phyloP scores from a whole-genome alignment of 2,888 invertebrate species.

The Latrodectus hesperus region DNA sequence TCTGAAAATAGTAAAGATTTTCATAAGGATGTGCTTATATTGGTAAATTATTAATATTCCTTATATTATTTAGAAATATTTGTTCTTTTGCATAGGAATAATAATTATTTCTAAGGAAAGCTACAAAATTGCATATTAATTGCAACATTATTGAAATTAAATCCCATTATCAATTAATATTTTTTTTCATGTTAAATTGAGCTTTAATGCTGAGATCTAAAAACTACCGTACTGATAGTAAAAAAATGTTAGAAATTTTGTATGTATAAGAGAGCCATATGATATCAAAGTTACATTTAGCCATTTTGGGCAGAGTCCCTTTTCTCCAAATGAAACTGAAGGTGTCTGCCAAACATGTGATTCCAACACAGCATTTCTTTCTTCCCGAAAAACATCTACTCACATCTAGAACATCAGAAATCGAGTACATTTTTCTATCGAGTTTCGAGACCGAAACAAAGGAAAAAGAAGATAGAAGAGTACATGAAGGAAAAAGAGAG shows the following conservation, averaged over 20 bases:
- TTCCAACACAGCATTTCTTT: conserved; percentile 22
- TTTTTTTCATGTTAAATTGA: not conserved
- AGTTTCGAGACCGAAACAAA: not conserved
- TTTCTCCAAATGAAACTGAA: conserved; percentile 7
- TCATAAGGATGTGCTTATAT: too few species aligned
- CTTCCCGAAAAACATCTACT: conserved; percentile 24
- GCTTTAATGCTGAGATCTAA: not conserved
- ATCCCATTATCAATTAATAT: not conserved
- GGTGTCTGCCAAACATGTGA: conserved; percentile 42
- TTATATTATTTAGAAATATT: too few species aligned
- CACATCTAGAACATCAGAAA: conserved; percentile 30
- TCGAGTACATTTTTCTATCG: conserved; percentile 2
- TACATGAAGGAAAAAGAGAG: not conserved
- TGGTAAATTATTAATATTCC: too few species aligned
- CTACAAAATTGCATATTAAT: too few species aligned
- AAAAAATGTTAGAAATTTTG: too few species aligned
- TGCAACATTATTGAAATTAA: too few species aligned
- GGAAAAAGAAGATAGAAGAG: not conserved
- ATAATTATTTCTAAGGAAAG: too few species aligned
- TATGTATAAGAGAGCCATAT: too few species aligned
- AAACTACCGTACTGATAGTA: too few species aligned
- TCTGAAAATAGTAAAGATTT: too few species aligned
- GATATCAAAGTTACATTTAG: too few species aligned
- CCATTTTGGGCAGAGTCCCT: conserved; percentile 7
- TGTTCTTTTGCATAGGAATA: too few species aligned